Conservation (phyloP, 2,797 vertebrate species). For the Buphagus erythrorhynchus region DNA sequence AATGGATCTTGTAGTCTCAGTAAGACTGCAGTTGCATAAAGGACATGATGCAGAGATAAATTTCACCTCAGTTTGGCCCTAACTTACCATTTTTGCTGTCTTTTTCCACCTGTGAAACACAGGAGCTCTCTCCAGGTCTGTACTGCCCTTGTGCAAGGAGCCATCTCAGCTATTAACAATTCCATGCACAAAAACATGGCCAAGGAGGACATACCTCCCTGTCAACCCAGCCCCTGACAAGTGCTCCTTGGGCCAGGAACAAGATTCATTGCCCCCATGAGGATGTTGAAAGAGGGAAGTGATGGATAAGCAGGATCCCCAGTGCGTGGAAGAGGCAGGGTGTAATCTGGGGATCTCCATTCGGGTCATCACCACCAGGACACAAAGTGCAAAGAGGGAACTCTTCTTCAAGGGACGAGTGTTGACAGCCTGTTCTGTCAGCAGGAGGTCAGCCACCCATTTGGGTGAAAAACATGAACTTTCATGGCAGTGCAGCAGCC, state of each 20-base stretch:
- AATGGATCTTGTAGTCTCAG: background rate
- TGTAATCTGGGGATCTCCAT: conserved; percentile 77
- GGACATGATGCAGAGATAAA: background rate
- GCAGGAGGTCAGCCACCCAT: conserved; percentile 61
- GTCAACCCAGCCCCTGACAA: conserved; percentile 22
- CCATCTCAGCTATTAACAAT: background rate
- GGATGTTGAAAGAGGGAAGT: conserved; percentile 76
- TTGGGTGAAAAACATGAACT: conserved; percentile 49
- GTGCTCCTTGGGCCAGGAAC: background rate
- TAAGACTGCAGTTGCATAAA: background rate
- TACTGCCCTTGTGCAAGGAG: background rate
- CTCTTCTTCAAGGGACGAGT: conserved; percentile 23
- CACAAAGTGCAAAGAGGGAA: conserved; percentile 51
- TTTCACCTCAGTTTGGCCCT: background rate
- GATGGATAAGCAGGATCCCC: conserved; percentile 64
- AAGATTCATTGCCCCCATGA: conserved; percentile 63
- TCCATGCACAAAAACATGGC: background rate
- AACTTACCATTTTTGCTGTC: background rate
- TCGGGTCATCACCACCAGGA: conserved; percentile 51
- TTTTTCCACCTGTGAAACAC: background rate
- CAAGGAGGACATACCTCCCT: background rate
- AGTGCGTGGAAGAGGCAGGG: background rate
- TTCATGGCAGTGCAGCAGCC: background rate
- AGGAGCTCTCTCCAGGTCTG: background rate
- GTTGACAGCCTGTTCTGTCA: conserved; percentile 78